Evolutionary conservation across 2,113 vertebrate genomes (phyloP).

Genomic region (Nesospiza acunhae): DNA sequence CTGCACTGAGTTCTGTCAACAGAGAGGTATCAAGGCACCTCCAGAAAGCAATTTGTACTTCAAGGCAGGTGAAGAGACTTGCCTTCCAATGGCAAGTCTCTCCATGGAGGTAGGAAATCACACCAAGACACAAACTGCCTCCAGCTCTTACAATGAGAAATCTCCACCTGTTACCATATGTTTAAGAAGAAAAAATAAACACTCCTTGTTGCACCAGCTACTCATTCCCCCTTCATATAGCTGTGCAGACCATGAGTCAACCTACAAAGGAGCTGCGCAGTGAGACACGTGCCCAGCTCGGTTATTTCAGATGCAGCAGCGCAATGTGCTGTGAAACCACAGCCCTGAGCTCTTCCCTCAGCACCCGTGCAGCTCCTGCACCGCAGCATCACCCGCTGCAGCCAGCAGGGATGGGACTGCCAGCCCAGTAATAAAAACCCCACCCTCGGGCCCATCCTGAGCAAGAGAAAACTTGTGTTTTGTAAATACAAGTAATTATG

Average conservation of each 20-base stretch:
- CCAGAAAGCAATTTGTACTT: not conserved
- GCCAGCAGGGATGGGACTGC: fast-evolving
- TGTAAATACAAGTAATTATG: not conserved
- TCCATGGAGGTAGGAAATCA: not conserved
- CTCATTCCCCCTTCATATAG: not conserved
- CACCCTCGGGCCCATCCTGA: fast-evolving
- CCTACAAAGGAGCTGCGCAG: not conserved
- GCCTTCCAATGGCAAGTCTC: not conserved
- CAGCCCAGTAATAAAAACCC: fast-evolving
- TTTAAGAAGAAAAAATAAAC: not conserved
- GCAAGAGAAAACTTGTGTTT: fast-evolving
- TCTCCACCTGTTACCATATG: not conserved
- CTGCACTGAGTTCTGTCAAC: not conserved
- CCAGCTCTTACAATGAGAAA: not conserved
- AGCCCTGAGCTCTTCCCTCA: not conserved
- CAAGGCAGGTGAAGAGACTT: not conserved
- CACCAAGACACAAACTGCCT: fast-evolving
- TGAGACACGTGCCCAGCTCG: fast-evolving
- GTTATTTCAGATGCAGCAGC: not conserved
- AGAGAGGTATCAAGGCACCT: not conserved
- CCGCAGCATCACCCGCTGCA: not conserved
- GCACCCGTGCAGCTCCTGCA: fast-evolving
- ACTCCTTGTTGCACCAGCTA: not conserved
- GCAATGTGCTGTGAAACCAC: not conserved
- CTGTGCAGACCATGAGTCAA: not conserved